phyloP scores from a whole-genome alignment of 2,113 vertebrate species.

The Chloropsis cyanopogon region DNA sequence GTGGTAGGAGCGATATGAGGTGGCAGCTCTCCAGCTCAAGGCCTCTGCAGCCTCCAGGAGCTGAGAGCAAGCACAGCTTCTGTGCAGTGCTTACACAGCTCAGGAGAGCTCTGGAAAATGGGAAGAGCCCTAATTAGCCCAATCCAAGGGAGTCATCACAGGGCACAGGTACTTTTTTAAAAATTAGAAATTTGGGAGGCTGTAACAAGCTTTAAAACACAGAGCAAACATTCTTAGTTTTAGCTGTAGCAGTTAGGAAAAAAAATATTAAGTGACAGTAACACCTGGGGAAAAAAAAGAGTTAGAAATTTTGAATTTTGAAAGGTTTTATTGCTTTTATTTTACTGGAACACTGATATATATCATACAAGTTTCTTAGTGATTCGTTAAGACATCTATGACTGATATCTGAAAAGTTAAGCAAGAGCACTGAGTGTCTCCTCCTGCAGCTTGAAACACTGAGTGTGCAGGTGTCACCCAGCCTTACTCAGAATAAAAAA shows the following conservation, averaged over 20 bases:
- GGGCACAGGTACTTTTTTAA: background rate
- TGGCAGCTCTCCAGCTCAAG: slow-evolving; percentile 17
- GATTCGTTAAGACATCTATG: background rate
- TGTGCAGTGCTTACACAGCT: background rate
- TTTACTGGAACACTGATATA: background rate
- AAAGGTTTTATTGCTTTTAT: background rate
- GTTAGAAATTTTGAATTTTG: background rate
- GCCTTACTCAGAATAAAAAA: slow-evolving; percentile 73
- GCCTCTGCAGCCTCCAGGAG: background rate
- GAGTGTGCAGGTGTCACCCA: slow-evolving; percentile 68
- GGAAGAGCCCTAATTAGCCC: background rate
- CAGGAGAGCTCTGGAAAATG: background rate
- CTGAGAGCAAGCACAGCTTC: background rate
- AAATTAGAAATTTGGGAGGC: background rate
- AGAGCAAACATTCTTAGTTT: background rate
- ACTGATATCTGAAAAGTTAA: slow-evolving; percentile 30
- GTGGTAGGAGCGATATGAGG: background rate
- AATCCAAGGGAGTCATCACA: accelerated
- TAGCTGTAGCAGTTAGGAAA: background rate
- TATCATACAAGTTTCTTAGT: background rate
- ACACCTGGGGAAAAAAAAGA: background rate
- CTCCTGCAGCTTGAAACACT: slow-evolving; percentile 7
- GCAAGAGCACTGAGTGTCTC: background rate
- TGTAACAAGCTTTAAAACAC: background rate
- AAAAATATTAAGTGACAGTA: background rate